Evolutionary conservation across 1,140 invertebrate species (phyloP).

Genomic region (Heliconius hermathena): DNA sequence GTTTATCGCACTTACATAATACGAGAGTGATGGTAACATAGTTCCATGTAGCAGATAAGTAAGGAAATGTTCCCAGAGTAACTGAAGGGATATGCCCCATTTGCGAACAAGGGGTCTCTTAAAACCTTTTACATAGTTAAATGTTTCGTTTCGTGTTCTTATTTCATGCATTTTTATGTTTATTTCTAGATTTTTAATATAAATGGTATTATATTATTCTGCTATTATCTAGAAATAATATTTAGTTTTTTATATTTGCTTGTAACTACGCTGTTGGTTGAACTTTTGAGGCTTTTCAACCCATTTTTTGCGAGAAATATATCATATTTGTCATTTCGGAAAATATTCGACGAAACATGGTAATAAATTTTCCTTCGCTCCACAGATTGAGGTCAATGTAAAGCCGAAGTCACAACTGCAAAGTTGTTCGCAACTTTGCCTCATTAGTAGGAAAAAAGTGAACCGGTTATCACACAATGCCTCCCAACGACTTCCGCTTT

Average conservation of each 20-base stretch:
- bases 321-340: background rate
- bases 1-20: background rate
- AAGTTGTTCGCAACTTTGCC: constrained; percentile 39
- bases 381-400: constrained; percentile 41
- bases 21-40: background rate
- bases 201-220: background rate
- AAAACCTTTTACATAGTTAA: constrained; percentile 6
- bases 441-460: constrained; percentile 64
- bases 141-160: background rate
- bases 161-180: background rate
- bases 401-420: constrained; percentile 35
- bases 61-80: background rate
- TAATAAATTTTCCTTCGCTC: constrained; percentile 33
- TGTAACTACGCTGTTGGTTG: too few relatives aligned
- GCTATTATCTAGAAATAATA: background rate
- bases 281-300: too few relatives aligned
- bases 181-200: background rate
- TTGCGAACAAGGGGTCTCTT: constrained; percentile 1
- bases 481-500: constrained; percentile 48
- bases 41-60: background rate
- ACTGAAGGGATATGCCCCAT: background rate
- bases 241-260: background rate
- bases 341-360: constrained; percentile 20
- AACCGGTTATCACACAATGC: constrained; percentile 55
- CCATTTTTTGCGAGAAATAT: background rate